These are phyloP conservation scores for Protaetia brevitarsis DNA, from an alignment of 1,140 invertebrate species.

Conservation along the genomic window DNA sequence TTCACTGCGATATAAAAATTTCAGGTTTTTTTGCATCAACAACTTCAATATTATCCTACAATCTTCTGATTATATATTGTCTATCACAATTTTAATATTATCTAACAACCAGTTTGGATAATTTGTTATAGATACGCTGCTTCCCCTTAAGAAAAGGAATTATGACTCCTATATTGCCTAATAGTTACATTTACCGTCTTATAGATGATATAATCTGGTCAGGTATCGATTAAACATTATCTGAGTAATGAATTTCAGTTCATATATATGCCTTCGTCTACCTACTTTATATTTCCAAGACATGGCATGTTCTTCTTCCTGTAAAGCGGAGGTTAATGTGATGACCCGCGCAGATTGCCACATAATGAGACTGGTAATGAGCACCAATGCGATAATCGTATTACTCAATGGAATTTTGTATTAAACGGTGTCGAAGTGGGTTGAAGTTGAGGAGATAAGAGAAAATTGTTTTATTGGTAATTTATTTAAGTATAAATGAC, in stretches of 20 bases:
- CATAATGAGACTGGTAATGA: not conserved
- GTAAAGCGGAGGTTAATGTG: not conserved
- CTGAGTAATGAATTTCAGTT: not conserved
- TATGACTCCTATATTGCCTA: not conserved
- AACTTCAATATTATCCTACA: too few species aligned
- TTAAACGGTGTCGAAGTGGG: not conserved
- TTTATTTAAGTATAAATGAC: too few species aligned
- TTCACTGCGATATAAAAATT: too few species aligned
- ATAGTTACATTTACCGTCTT: not conserved
- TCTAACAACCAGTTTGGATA: too few species aligned
- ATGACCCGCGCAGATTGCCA: not conserved
- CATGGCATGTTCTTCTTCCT: not conserved
- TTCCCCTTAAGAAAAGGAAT: too few species aligned
- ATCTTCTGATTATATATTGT: too few species aligned
- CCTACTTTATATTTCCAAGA: not conserved
- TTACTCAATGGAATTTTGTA: not conserved
- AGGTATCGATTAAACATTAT: not conserved
- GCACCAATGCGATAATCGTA: not conserved
- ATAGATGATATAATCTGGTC: not conserved
- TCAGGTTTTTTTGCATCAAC: too few species aligned
- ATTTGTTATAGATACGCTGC: too few species aligned
- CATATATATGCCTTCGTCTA: not conserved
- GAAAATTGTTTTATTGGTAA: too few species aligned
- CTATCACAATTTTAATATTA: too few species aligned
- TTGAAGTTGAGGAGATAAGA: too few species aligned